Percentiles rank a stretch among this genome's conserved stretches.
Conservation (phyloP, 2,113 vertebrate species). For the Amazona vittata region DNA sequence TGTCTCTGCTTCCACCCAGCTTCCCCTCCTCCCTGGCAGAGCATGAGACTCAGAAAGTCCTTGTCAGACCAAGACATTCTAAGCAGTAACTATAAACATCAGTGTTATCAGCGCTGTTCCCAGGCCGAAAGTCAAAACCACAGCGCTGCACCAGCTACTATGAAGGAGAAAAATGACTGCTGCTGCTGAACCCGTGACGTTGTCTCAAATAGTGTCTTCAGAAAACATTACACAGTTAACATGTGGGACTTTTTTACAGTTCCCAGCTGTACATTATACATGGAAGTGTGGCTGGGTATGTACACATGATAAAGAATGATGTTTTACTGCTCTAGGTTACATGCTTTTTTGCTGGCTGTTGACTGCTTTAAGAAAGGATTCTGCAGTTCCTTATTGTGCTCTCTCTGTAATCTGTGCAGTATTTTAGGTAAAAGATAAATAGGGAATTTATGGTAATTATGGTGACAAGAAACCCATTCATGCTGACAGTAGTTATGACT, state of each 20-base stretch:
- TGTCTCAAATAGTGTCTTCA: not conserved
- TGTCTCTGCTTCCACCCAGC: too few species aligned
- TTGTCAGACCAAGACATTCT: too few species aligned
- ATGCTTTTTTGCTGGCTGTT: rapidly evolving
- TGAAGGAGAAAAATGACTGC: too few species aligned
- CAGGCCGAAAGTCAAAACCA: too few species aligned
- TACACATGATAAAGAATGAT: rapidly evolving
- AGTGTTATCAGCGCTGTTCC: too few species aligned
- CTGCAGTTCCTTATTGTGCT: not conserved
- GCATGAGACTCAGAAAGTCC: too few species aligned
- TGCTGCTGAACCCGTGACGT: too few species aligned
- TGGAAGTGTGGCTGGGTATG: not conserved
- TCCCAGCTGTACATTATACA: not conserved
- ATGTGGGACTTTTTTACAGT: not conserved
- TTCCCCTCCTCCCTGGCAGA: too few species aligned
- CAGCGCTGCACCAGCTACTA: too few species aligned
- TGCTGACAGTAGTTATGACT: not conserved
- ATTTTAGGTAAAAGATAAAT: not conserved
- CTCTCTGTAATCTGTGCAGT: not conserved
- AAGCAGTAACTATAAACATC: too few species aligned
- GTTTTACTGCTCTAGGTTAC: not conserved
- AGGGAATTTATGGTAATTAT: not conserved
- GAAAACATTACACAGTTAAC: not conserved
- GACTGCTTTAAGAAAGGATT: not conserved
- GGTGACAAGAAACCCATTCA: not conserved